Base-by-base conservation (phyloP, 1,140 invertebrate genomes). In the Calycopis cecrops region DNA sequence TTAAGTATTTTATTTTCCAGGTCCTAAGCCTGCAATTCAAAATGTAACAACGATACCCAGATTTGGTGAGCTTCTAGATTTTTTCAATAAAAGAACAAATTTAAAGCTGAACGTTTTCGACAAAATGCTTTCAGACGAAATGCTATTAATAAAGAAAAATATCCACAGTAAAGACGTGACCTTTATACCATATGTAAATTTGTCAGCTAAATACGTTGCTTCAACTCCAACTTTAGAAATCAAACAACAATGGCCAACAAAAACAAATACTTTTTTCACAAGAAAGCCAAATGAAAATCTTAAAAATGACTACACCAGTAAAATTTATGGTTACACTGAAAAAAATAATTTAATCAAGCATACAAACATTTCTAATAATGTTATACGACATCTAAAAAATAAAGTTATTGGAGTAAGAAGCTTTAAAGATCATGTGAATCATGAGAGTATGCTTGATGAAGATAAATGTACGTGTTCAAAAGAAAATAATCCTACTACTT, bases 51-150 rank as follows among this genome's bases (percentile, higher is more conserved):
- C 14, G 17, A 44, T 16, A 44, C 40, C 40, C 9, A 18, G 16
- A 9, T 44, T 44, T 16, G 16, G 10, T 9, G 16, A 16, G 40
- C 17, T 44, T 9, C 12, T 44, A 1, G 16, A 44, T 44, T 9
- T 16, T 12, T 17, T 40, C 8, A 52, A 38, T 16, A 60, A 55
- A 38, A 55, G 17, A 10, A 35, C 55, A 42, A 72, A 85, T 65
- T 73, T 81, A 51, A 76, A 77, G 59, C 67, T 57, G 4, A 79
- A 82, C 53, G 57, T 77, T 9, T 80, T 82, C 48, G 78, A 80
- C 48, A 81, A 76, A 71, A 82, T 79, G 73, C 53, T 83, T 16
- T 77, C 73, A 3, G 73, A 82, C 50, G 78, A 82, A 65, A 77
- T 85, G 67, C 48, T 80, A 17, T 73, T 67, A 14, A 74, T 80